Evolutionary conservation across 2,888 invertebrate genomes (phyloP), one percentile per base, ranked within the genome.

Genomic region (Aricia artaxerxes): DNA sequence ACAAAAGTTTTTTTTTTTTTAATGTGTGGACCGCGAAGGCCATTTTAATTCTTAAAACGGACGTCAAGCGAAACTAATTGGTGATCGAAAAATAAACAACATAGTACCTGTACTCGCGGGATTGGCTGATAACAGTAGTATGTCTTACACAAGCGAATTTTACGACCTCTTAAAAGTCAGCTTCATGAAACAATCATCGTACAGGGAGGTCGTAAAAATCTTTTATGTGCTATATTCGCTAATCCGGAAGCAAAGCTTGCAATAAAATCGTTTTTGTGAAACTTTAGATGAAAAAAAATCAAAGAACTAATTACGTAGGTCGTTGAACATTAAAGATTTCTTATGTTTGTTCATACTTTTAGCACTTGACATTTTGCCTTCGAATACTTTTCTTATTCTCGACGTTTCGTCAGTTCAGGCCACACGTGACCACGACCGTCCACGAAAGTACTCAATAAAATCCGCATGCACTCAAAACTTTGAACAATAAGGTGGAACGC

Each of bases 201-300:
- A 16, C 35, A 69, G 69, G 35, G 69, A 69, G 35, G 69, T 31
- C 35, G 35, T 69, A 69, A 69, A 31, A 11, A 69, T 69, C 4
- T 69, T 69, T 69, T 69, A 69, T 69, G 38, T 69, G 69, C 35
- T 69, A 69, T 69, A 69, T 69, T 38, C 69, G 69, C 69, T 69
- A 69, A 69, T 69, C 35, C 69, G 35, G 24, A 35, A 69, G 69
- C 31, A 69, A 69, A 69, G 69, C 35, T 69, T 13, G 24, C 35
- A 13, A 69, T 69, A 69, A 38, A 69, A 69, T 24, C 24, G 6
- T 69, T 69, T 69, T 69, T 69, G 5, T 35, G 1, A 24, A 38
- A 35, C 13, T 5, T 5, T 4, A 24, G 7, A 61, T 24, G 9
- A 31, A 11, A 64, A 64, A 2, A 2, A 16, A 2, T 40, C 38